Evolutionary conservation across 2,797 vertebrate species (phyloP).

Genomic region (Poecilia picta): DNA sequence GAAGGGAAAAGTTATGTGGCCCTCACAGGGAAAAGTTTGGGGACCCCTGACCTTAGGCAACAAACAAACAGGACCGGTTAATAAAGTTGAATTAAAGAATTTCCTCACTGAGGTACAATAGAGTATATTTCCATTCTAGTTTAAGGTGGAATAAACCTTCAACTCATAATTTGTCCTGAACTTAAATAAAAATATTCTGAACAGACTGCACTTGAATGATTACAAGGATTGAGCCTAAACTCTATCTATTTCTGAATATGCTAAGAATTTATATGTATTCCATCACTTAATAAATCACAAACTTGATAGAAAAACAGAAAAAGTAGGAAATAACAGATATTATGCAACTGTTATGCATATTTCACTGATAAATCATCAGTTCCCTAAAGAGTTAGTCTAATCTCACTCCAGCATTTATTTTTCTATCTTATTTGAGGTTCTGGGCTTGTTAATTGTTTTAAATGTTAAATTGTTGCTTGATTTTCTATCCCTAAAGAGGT

Average conservation of each 20-base stretch:
- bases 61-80: not conserved
- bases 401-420: not conserved
- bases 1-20: too few relatives aligned
- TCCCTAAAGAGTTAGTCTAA: not conserved
- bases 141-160: not conserved
- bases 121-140: not conserved
- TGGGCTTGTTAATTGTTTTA: not conserved
- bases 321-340: not conserved
- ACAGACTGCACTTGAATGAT: not conserved
- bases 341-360: too few relatives aligned
- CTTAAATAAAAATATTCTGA: not conserved
- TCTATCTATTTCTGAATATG: not conserved
- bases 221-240: not conserved
- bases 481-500: not conserved
- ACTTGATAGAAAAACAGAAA: not conserved
- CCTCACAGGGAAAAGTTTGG: too few relatives aligned
- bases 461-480: not conserved
- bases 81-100: not conserved
- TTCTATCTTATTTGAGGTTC: not conserved
- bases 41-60: fast-evolving
- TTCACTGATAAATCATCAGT: not conserved
- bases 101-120: not conserved
- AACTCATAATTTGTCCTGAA: not conserved
- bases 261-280: not conserved
- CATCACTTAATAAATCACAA: not conserved